Base-by-base conservation (phyloP, 2,888 invertebrate species). In the Cryptocephalus primarius region DNA sequence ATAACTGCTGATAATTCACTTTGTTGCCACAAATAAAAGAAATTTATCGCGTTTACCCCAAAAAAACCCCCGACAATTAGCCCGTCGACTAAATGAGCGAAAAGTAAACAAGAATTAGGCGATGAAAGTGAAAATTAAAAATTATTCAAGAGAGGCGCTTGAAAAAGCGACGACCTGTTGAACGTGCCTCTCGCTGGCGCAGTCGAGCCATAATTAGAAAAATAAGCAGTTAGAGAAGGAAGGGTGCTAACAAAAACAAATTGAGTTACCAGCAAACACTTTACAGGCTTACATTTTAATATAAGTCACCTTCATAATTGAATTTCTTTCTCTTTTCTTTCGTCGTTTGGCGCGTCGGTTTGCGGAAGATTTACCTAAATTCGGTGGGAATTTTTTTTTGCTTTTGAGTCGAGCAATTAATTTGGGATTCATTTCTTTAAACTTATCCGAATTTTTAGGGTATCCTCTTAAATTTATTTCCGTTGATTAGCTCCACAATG, bases 221-320 rank as follows among this genome's bases (percentile, higher is more conserved):
- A 63, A 62, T 61, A 60, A 60, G 60, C 56, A 55, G 55, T 54
- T 51, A 59, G 57, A 55, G 54, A 52, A 54, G 55, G 58, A 60
- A 60, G 61, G 61, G 47, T 46, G 48, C 60, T 61, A 60, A 62
- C 60, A 65, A 66, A 59, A 65, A 66, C 65, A 68, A 67, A 68
- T 67, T 67, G 64, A 66, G 66, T 65, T 66, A 62, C 55, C 61
- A 57, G 62, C 62, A 65, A 67, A 66, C 65, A 65, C 64, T 65
- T 66, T 63, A 60, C 60, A 59, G 60, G 59, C 61, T 62, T 60
- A 61, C 61, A 60, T 61, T 64, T 66, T 65, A 63, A 62, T 63
- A 63, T 59, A 58, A 60, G 56, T 60, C 57, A 51, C 53, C 55
- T 50, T 59, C 59, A 59, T 60, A 61, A 61, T 61, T 61, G 61